Base-by-base conservation (phyloP, 2,797 vertebrate genomes). In the Clarias platycephalus region DNA sequence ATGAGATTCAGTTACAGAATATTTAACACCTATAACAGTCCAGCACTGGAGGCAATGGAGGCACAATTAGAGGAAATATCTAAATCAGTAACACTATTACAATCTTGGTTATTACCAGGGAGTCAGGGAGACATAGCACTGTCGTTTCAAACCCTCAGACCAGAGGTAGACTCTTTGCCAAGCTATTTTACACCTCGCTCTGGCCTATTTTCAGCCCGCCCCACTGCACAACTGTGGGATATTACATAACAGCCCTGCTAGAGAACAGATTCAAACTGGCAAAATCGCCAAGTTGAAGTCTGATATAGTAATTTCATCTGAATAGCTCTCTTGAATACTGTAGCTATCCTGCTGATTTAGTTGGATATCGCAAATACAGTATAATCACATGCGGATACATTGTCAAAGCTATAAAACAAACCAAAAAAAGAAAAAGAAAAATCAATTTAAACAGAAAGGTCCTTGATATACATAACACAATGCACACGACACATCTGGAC, bases 91-190 rank as follows among this genome's bases (percentile, higher is more conserved):
- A 80, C 63, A 58, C 28, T 53, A 79, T 81, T 31, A 64, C 63
- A 84, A 70, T 67, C 81, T 82, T 82, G 37, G 44, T 84, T 64
- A 79, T 57, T 40, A 83, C 40, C 81, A 57, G 62, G 22, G 20
- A 80, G 63, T 75, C 78, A 37, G n/a, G 57, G 85, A 81, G 53
- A 80, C 68, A 53, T 10, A 24, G 74, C 44, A 4, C 85, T 80
- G 85, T 83, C 66, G n/a, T 84, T 88, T 88, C 87, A 86, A 84
- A 71, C 71, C 75, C 79, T 78, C 28, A 20, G 81, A 72, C 53
- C 78, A 81, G 80, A 68, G 60, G 71, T 44, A 60, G 84, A 81
- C 71, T 85, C 80, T 78, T 86, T 49, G 81, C 85, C 58, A 82
- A 31, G 85, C 80, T 85, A 86, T 84, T 84, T 86, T 75, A 85